These are phyloP conservation scores for Parnassius orleans DNA, from an alignment of 2,888 invertebrate genomes.

Conservation along the genomic window DNA sequence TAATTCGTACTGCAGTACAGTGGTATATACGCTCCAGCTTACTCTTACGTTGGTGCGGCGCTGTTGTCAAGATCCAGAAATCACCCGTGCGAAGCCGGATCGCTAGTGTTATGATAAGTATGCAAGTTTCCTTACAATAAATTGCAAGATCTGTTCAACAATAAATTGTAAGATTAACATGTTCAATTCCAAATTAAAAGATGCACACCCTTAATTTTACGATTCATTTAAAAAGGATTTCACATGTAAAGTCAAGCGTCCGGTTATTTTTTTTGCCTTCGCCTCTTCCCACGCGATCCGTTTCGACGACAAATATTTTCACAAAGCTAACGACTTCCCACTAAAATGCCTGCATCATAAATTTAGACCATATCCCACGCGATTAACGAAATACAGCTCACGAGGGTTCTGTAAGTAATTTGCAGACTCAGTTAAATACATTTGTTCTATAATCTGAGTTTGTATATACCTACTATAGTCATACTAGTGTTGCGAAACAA, in stretches of 20 bases:
- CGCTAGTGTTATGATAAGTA: no score
- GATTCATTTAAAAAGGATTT: conserved; percentile 2
- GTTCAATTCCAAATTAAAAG: no score
- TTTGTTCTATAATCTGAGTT: no score
- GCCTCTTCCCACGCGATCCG: conserved; percentile 18
- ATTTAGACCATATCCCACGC: conserved; percentile 42
- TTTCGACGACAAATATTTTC: conserved; percentile 30
- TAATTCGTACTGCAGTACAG: no score
- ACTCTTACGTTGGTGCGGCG: no score
- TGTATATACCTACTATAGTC: no score
- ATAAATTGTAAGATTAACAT: not conserved
- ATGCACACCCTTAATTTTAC: not conserved
- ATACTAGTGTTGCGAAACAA: no score
- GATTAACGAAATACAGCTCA: not conserved
- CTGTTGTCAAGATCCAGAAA: no score
- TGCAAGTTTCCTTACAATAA: no score
- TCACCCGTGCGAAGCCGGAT: no score
- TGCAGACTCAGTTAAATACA: no score
- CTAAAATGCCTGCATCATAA: conserved; percentile 32
- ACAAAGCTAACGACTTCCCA: conserved; percentile 40
- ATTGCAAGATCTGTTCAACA: not conserved
- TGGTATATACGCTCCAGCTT: no score
- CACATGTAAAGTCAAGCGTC: conserved; percentile 1
- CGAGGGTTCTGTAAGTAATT: not conserved
- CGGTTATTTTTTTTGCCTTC: not conserved